Evolutionary conservation across 2,797 vertebrate genomes (phyloP).

Genomic region (Scomberomorus guttatus): DNA sequence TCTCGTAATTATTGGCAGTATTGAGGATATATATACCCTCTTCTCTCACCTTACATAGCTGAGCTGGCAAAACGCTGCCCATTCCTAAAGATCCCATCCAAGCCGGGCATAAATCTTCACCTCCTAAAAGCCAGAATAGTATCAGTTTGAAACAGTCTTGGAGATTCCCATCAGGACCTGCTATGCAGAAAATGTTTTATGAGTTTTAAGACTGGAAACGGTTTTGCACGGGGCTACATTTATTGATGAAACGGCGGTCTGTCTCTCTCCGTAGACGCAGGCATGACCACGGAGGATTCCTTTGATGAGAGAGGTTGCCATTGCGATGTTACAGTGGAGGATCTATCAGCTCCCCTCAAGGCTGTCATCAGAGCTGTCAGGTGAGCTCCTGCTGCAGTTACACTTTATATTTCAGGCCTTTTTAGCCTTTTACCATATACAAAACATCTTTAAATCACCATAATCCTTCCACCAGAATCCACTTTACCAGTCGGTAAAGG

Average conservation of each 20-base stretch:
- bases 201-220: slow-evolving; percentile 37
- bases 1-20: slow-evolving; percentile 47
- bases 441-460: neutral
- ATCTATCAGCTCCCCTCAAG: slow-evolving; percentile 95
- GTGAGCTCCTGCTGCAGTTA: slow-evolving; percentile 77
- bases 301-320: slow-evolving; percentile 96
- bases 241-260: slow-evolving; percentile 37
- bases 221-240: slow-evolving; percentile 44
- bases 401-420: neutral
- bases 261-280: slow-evolving; percentile 89
- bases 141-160: slow-evolving; percentile 56
- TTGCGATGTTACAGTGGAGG: slow-evolving; percentile 95
- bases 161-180: slow-evolving; percentile 23
- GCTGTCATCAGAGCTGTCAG: slow-evolving; percentile 97
- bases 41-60: slow-evolving; percentile 34
- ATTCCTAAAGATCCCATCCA: slow-evolving; percentile 47
- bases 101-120: slow-evolving; percentile 59
- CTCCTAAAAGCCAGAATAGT: slow-evolving; percentile 59
- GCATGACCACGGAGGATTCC: slow-evolving; percentile 90
- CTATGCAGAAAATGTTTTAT: slow-evolving; percentile 48
- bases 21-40: slow-evolving; percentile 28
- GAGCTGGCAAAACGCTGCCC: slow-evolving; percentile 47
- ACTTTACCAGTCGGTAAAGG: neutral
- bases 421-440: neutral
- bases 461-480: neutral